phyloP scores from a whole-genome alignment of 1,140 invertebrate species.

The Drosophila aff. region DNA sequence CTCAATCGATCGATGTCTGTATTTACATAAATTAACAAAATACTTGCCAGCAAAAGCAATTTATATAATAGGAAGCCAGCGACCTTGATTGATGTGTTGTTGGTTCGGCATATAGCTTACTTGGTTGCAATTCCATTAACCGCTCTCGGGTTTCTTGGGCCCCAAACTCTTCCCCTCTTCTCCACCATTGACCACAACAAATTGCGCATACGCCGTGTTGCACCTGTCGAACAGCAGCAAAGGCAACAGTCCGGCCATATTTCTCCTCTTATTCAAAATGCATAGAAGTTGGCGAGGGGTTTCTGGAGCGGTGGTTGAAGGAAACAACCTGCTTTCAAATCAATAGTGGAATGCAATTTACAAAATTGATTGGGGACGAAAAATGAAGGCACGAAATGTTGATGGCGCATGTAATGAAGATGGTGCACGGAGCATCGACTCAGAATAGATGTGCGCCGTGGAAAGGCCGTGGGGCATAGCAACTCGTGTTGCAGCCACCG shows the following conservation, averaged over 20 bases:
- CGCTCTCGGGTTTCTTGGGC: conserved; percentile 12
- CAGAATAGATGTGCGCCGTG: conserved; percentile 13
- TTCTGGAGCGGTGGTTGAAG: background rate
- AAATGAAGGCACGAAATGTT: conserved; percentile 35
- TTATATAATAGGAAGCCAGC: background rate
- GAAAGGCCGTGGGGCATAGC: conserved; percentile 47
- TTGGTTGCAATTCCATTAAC: conserved; percentile 52
- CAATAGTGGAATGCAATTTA: conserved; percentile 77
- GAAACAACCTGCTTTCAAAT: conserved; percentile 60
- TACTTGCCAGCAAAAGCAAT: background rate
- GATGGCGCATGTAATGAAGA: conserved; percentile 24
- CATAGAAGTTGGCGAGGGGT: conserved; percentile 1
- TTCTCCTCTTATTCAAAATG: conserved; percentile 54
- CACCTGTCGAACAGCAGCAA: conserved; percentile 21
- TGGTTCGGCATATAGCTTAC: conserved; percentile 8
- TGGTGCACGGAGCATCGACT: background rate
- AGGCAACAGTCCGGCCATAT: conserved; percentile 43
- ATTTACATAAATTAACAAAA: conserved; percentile 2
- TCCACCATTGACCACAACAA: conserved; percentile 49
- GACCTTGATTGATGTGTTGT: conserved; percentile 41
- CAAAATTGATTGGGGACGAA: conserved; percentile 71
- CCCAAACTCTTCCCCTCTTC: background rate
- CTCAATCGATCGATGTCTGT: background rate
- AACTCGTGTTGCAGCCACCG: conserved; percentile 43
- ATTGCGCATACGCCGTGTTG: conserved; percentile 45